These are phyloP conservation scores for Hydractinia symbiolongicarpus DNA, from an alignment of 30 jellyfish, hydroid and myxozoan species.

Conservation along the genomic window DNA sequence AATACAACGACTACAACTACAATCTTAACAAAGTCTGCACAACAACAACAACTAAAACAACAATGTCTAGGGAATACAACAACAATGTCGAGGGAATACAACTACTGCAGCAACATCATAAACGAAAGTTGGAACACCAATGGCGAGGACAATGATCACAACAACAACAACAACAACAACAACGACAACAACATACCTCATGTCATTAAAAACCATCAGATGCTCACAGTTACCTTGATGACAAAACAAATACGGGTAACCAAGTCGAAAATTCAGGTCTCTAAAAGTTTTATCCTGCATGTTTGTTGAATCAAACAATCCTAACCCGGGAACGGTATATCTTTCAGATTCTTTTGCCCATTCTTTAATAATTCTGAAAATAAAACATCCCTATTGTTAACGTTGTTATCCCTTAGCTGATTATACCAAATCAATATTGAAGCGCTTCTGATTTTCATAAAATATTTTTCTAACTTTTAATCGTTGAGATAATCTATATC, in stretches of 20 bases:
- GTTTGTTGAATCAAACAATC: slow-evolving; percentile 54
- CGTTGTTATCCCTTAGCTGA: not conserved
- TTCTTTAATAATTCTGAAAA: slow-evolving; percentile 44
- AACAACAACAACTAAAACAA: no score
- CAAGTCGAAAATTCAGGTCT: slow-evolving; percentile 83
- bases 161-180: not conserved
- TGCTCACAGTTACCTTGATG: slow-evolving; percentile 99
- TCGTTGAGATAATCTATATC: no score
- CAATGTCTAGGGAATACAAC: not conserved
- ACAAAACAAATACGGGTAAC: slow-evolving; percentile 86
- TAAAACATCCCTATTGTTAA: not conserved
- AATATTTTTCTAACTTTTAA: not conserved
- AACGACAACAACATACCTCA: slow-evolving; percentile 53
- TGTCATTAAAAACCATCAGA: slow-evolving; percentile 60
- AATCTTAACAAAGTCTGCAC: not conserved
- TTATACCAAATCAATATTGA: not conserved
- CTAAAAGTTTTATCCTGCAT: slow-evolving; percentile 82
- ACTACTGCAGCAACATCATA: no score
- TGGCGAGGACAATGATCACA: not conserved
- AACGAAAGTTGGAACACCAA: no score
- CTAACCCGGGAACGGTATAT: slow-evolving; percentile 49
- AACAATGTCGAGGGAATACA: not conserved
- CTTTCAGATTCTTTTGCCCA: slow-evolving; percentile 82
- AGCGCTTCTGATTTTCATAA: not conserved
- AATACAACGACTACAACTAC: not conserved